Evolutionary conservation across 2,797 vertebrate genomes (phyloP), one percentile per base, ranked within the genome.

Genomic region (Scolopax bukidnonensis): DNA sequence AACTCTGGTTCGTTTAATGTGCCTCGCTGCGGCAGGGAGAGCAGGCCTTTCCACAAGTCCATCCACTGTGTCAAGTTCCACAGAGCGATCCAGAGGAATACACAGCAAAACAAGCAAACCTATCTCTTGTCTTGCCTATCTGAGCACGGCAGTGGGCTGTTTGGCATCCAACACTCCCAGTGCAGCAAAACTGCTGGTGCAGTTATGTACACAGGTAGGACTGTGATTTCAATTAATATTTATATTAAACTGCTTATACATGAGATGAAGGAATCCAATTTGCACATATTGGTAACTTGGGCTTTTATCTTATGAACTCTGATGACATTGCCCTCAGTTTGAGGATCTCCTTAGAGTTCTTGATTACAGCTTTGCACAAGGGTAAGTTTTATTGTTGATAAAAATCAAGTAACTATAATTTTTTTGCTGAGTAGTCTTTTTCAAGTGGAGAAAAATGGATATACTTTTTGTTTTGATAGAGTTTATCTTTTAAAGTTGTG

Each of bases 101-200:
- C 98, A 98, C 89, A 97, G 98, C 97, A 99, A 99, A 96, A 97
- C 98, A 51, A 99, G 98, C 97, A 99, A 99, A 83, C 99, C 99
- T 86, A 99, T 99, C 88, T 99, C 99, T 73, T 99, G 99, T 78
- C 97, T 99, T 89, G 99, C 99, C 24, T 99, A 99, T 92, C 98
- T 99, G 93, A 99, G 99, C 97, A 99, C 99, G 1, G 99, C 99
- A 0, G 99, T 99, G 77, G 99, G 99, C 89, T 99, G 99, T 87
- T 97, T 99, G 95, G 99, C 99, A 28, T 99, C 99, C 41, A 99
- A 99, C 94, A 99, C 99, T 23, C 98, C 99, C 45, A 99, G 98
- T 38, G 99, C 99, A 36, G 99, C 99, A 78, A 99, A 99, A 91
- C 98, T 99, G 64, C 98, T 99, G 45, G 99, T 99, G 30, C 99